Evolutionary conservation across 1,140 invertebrate species (phyloP).

Genomic region (Drosophila athabasca): DNA sequence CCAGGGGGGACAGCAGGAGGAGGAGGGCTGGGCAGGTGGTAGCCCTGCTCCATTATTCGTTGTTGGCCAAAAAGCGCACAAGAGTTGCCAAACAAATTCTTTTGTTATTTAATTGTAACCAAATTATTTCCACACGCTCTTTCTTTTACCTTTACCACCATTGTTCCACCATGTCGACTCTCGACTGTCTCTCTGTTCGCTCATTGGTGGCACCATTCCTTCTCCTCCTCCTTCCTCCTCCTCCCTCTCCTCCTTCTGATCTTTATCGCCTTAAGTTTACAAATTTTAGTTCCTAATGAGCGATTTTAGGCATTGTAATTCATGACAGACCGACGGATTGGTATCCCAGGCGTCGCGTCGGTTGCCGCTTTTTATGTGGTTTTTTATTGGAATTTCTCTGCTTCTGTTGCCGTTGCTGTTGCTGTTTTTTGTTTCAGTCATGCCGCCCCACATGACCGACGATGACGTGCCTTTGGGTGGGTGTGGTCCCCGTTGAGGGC

Average conservation of each 20-base stretch:
- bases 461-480: constrained; percentile 51
- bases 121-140: constrained; percentile 82
- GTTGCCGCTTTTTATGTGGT: constrained; percentile 72
- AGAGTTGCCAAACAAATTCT: constrained; percentile 83
- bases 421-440: constrained; percentile 15
- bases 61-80: constrained; percentile 74
- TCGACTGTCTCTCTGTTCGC: constrained; percentile 15
- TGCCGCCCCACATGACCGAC: constrained; percentile 12
- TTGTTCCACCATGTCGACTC: constrained; percentile 39
- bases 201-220: constrained; percentile 34
- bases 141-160: constrained; percentile 40
- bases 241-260: constrained; percentile 30
- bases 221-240: background rate
- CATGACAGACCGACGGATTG: constrained; percentile 20
- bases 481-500: constrained; percentile 62
- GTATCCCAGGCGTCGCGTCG: constrained; percentile 21
- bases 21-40: constrained; percentile 18
- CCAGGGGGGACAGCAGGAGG: constrained; percentile 10
- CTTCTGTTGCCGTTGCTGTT: constrained; percentile 12
- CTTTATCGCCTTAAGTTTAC: constrained; percentile 76
- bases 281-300: constrained; percentile 79
- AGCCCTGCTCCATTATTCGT: constrained; percentile 28
- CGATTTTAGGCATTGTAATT: constrained; percentile 77
- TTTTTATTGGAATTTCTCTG: constrained; percentile 36
- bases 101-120: constrained; percentile 83